Base-by-base conservation (phyloP, 2,888 invertebrate species). In the Cataglyphis albicans region DNA sequence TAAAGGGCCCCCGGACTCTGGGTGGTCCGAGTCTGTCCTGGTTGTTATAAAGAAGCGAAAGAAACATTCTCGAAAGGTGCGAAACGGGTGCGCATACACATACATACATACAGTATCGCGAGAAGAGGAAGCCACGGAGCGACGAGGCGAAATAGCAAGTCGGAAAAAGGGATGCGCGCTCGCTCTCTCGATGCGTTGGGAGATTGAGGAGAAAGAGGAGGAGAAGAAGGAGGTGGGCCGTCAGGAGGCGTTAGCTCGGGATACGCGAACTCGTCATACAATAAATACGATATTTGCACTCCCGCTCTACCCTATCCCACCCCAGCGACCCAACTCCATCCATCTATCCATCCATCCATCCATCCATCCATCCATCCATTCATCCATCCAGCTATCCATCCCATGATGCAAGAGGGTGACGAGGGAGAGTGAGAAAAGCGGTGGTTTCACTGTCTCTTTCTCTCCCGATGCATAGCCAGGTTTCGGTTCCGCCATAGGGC, bases 261-360 rank as follows among this genome's bases (percentile, higher is more conserved):
- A 91, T 88, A 90, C 89, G 90, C 89, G 89, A 90, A 91, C 86
- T 91, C 92, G 91, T 91, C 93, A 91, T 92, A 93, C 93, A 92
- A 93, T 93, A 93, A 93, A 93, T 93, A 92, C 92, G 92, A 92
- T 92, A 92, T 93, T 93, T 93, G 92, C 91, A 89, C 90, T 89
- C 90, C 88, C 88, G 87, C 89, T 59, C 86, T 86, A 88, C 80
- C 86, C 83, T 12, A 9, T 10, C 61, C 21, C 78, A 72, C 38
- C 52, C 86, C 61, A 87, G 78, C 86, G 52, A 81, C 73, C 25
- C 82, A 55, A 75, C 80, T 29, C 57, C 57, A 72, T 73, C 72
- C 5, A 59, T 73, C 72, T 7, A 59, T 72, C 29, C 59, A 25
- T 57, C 57, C 25, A 12, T 29, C 59, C 29, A 29, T 52, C 18